These are phyloP conservation scores for Oxyruncus cristatus DNA, from an alignment of 2,113 vertebrate species.

Conservation along the genomic window DNA sequence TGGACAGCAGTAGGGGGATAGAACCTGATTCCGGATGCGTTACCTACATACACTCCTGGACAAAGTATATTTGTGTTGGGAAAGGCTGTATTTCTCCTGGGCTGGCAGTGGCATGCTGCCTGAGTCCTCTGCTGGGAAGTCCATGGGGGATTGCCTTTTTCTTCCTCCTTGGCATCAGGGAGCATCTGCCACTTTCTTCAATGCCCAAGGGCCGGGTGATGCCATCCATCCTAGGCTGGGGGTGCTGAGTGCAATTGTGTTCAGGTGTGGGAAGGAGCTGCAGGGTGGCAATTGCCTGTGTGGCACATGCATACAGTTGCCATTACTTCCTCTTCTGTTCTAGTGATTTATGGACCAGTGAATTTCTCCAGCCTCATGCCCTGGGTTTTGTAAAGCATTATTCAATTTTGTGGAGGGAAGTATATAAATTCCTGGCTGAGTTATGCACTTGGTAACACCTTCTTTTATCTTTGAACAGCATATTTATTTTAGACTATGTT, in stretches of 20 bases:
- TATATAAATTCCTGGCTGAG: neutral
- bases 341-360: neutral
- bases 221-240: fast-evolving
- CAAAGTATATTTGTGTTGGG: fast-evolving
- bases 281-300: neutral
- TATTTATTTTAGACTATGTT: neutral
- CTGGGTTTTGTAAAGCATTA: neutral
- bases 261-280: neutral
- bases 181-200: neutral
- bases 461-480: neutral
- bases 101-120: fast-evolving
- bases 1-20: fast-evolving
- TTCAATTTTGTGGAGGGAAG: neutral
- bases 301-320: neutral
- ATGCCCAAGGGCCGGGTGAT: fast-evolving
- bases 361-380: neutral
- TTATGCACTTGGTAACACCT: neutral
- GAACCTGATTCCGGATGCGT: neutral
- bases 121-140: fast-evolving
- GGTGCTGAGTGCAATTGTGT: fast-evolving
- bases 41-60: neutral
- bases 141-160: fast-evolving
- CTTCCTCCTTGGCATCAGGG: neutral
- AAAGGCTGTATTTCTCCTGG: neutral
- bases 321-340: neutral